Percentiles rank a stretch among this genome's conserved stretches.
Evolutionary conservation across 2,797 vertebrate genomes (phyloP).

Genomic region (Pterois miles): DNA sequence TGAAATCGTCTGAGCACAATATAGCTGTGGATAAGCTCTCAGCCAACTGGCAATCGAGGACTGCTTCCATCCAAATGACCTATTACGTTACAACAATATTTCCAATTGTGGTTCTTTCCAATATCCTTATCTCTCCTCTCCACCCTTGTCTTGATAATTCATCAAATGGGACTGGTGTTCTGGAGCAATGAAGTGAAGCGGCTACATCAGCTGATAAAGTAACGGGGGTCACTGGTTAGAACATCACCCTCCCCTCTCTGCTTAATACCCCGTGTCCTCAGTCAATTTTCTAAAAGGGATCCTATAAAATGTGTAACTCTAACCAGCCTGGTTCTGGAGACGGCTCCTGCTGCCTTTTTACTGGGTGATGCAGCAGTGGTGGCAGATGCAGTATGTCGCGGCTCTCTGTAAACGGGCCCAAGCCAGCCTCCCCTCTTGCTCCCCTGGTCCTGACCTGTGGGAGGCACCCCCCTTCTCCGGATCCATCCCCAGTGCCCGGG

Average conservation of each 20-base stretch:
- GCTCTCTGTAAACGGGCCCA: conserved; percentile 72
- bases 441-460: conserved; percentile 92
- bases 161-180: conserved; percentile 10
- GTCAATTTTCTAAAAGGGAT: background rate
- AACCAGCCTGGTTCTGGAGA: conserved; percentile 75
- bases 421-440: conserved; percentile 85
- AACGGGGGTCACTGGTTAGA: conserved; percentile 7
- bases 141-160: conserved; percentile 31
- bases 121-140: conserved; percentile 33
- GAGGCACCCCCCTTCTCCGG: conserved; percentile 86
- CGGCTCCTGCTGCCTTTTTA: conserved; percentile 84
- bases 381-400: background rate
- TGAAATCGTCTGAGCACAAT: conserved; percentile 9
- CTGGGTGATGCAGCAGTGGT: conserved; percentile 33
- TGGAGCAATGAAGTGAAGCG: conserved; percentile 14
- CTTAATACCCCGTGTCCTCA: background rate
- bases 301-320: conserved; percentile 77
- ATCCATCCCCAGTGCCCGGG: conserved; percentile 83
- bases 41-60: conserved; percentile 41
- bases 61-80: conserved; percentile 24
- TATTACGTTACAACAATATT: conserved; percentile 45
- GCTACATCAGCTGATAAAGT: conserved; percentile 42
- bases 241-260: conserved; percentile 7
- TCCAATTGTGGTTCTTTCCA: conserved; percentile 45
- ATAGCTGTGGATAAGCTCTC: conserved; percentile 28